Conservation (phyloP, 1,140 invertebrate species). For the Leptestheria dahalacensis region DNA sequence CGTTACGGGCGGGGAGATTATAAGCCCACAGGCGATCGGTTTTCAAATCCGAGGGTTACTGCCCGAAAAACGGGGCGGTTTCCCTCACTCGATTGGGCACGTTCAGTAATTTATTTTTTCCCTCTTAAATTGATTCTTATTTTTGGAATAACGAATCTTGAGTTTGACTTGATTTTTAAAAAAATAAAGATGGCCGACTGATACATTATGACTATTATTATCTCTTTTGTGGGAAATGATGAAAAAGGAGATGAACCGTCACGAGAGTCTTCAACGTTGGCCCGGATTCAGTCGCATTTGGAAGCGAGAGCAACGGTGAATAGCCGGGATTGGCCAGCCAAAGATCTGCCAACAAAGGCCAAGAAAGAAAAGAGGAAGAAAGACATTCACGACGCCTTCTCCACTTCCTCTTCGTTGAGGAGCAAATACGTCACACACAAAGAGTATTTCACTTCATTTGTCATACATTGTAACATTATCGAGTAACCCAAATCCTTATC, state of each 20-base stretch:
- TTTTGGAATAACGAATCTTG: too few species aligned
- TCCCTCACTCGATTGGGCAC: too few species aligned
- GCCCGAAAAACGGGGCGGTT: too few species aligned
- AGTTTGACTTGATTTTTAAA: not conserved
- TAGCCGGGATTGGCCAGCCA: not conserved
- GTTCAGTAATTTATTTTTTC: too few species aligned
- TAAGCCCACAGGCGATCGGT: too few species aligned
- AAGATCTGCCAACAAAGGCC: slow-evolving; percentile 3
- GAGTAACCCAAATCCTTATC: not conserved
- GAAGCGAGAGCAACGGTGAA: not conserved
- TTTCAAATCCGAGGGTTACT: too few species aligned
- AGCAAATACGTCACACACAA: not conserved
- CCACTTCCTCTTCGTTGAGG: not conserved
- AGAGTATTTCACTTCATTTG: slow-evolving; percentile 2
- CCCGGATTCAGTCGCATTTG: not conserved
- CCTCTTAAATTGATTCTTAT: too few species aligned
- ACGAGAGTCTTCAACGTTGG: not conserved
- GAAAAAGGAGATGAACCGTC: too few species aligned
- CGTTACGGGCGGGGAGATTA: too few species aligned
- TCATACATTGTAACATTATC: not conserved
- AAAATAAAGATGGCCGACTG: too few species aligned
- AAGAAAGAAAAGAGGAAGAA: slow-evolving; percentile 3
- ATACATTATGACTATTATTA: too few species aligned
- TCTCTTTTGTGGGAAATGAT: too few species aligned
- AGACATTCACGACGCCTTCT: not conserved